phyloP scores from a whole-genome alignment of 2,888 invertebrate genomes.

The Drosophila neotestacea region DNA sequence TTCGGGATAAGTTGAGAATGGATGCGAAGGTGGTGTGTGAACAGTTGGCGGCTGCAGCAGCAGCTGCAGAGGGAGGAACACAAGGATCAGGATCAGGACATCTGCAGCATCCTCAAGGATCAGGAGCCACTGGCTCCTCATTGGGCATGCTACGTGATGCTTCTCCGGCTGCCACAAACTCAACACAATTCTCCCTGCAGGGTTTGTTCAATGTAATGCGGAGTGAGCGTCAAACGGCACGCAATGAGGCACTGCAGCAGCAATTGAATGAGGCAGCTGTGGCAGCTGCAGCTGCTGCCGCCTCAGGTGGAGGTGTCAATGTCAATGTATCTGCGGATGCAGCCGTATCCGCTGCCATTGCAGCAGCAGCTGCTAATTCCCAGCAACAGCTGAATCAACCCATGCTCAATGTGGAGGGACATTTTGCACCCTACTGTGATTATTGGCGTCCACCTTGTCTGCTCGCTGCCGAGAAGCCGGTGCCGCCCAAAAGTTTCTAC shows the following conservation, averaged over 20 bases:
- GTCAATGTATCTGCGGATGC: slow-evolving; percentile 6
- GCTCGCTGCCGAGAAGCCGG: slow-evolving; percentile 81
- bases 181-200: slow-evolving; percentile 77
- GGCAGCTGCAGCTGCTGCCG: slow-evolving; percentile 4
- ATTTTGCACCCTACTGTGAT: slow-evolving; percentile 83
- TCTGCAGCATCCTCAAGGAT: no score
- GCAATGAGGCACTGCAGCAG: slow-evolving; percentile 60
- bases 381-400: slow-evolving; percentile 64
- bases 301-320: slow-evolving; percentile 4
- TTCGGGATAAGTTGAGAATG: slow-evolving; percentile 76
- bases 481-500: slow-evolving; percentile 84
- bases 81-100: slow-evolving; percentile 37
- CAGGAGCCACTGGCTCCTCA: slow-evolving; percentile 13
- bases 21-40: slow-evolving; percentile 80
- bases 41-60: slow-evolving; percentile 59
- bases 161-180: background rate
- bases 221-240: slow-evolving; percentile 67
- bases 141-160: slow-evolving; percentile 59
- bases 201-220: slow-evolving; percentile 81
- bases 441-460: slow-evolving; percentile 84
- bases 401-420: slow-evolving; percentile 83
- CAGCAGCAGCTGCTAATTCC: slow-evolving; percentile 30
- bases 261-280: slow-evolving; percentile 58
- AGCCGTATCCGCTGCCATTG: slow-evolving; percentile 23
- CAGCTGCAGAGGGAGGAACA: slow-evolving; percentile 30